These are phyloP conservation scores for Neodiprion lecontei DNA, from an alignment of 1,140 invertebrate species.

Conservation along the genomic window DNA sequence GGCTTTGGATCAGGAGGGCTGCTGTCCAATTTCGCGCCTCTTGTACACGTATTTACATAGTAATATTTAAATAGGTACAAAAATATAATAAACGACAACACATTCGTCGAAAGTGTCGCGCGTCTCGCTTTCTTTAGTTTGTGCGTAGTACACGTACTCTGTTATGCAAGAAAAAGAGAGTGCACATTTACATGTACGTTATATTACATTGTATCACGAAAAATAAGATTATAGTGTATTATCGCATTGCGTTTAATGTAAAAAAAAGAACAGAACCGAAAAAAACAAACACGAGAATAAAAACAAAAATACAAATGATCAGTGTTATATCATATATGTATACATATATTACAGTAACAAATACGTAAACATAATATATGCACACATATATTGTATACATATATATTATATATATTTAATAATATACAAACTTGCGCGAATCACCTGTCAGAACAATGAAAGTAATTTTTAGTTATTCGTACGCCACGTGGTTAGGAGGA, in stretches of 20 bases:
- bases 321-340: too few species aligned
- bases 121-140: neutral
- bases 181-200: neutral
- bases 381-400: conserved; percentile 15
- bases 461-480: conserved; percentile 59
- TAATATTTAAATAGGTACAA: too few species aligned
- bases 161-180: neutral
- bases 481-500: conserved; percentile 51
- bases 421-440: conserved; percentile 3
- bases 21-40: neutral
- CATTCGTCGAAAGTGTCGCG: neutral
- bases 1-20: neutral
- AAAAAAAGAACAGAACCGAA: neutral
- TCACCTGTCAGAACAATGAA: conserved; percentile 48
- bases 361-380: neutral
- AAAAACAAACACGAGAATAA: neutral
- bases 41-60: neutral
- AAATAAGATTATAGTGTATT: neutral
- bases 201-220: neutral
- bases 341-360: too few species aligned
- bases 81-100: too few species aligned
- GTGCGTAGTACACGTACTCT: neutral
- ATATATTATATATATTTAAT: conserved; percentile 16
- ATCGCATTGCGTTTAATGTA: neutral
- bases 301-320: neutral